phyloP scores from a whole-genome alignment of 2,113 vertebrate genomes.

The Paratilapia polleni region DNA sequence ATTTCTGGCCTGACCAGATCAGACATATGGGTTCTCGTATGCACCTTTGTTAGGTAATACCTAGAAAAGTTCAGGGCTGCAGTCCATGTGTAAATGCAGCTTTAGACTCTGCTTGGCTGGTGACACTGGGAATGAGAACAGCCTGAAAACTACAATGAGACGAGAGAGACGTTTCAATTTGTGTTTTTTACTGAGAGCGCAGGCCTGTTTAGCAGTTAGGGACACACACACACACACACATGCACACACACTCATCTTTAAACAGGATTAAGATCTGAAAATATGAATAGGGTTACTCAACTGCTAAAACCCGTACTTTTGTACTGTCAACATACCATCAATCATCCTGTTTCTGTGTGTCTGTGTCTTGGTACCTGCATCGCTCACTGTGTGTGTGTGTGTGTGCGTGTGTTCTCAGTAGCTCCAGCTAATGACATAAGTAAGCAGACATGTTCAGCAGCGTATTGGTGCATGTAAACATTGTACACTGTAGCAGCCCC shows the following conservation, averaged over 20 bases:
- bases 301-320: conserved; percentile 22
- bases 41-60: not conserved
- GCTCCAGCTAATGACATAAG: conserved; percentile 66
- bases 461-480: conserved; percentile 73
- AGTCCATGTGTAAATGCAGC: not conserved
- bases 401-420: conserved; percentile 7
- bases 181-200: not conserved
- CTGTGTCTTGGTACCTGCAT: conserved; percentile 22
- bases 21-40: not conserved
- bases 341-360: not conserved
- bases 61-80: not conserved
- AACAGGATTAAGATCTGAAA: conserved; percentile 12
- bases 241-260: not conserved
- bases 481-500: conserved; percentile 26
- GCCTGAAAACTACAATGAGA: not conserved
- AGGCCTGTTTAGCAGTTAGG: not conserved
- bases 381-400: not conserved
- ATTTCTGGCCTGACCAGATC: not conserved
- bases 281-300: not conserved
- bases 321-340: conserved; percentile 34
- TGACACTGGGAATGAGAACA: not conserved
- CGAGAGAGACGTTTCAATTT: not conserved
- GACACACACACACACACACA: not conserved
- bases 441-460: conserved; percentile 69
- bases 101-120: not conserved